A percentile compares a stretch with the other conserved stretches of the same genome.
Conservation (phyloP, 37 sponge, comb jelly and placozoan species). For the Theonella swinhoei region DNA sequence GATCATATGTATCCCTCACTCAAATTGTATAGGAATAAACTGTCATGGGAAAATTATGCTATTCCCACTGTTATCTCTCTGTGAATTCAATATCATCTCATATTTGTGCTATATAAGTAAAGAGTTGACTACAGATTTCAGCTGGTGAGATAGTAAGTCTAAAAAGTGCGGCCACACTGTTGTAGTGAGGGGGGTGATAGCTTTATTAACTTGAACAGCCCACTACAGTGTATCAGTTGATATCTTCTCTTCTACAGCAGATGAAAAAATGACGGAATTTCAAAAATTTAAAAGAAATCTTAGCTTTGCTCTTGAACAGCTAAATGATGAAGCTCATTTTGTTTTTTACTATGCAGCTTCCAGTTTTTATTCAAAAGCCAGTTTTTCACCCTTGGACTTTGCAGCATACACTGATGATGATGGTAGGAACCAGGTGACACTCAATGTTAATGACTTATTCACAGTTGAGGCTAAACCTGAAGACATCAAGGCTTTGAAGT, state of each 20-base stretch:
- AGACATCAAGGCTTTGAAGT: slow-evolving; percentile 5
- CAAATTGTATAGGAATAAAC: no score
- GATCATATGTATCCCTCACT: no score
- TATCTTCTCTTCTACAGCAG: background rate
- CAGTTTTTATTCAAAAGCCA: background rate
- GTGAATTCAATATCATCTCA: no score
- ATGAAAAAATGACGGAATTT: background rate
- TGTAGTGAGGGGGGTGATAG: no score
- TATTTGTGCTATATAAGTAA: no score
- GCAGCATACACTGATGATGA: background rate
- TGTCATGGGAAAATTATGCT: no score
- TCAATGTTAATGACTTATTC: background rate
- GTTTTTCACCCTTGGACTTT: background rate
- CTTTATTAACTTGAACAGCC: no score
- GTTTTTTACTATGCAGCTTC: background rate
- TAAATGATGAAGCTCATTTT: background rate
- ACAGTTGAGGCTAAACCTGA: slow-evolving; percentile 11
- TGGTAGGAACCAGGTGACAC: background rate
- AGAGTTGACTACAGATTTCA: no score
- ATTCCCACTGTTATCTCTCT: no score
- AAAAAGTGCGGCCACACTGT: no score
- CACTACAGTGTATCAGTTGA: no score
- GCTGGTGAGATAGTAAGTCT: no score
- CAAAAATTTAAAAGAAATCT: background rate
- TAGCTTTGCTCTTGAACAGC: background rate